A percentile compares a stretch with the other conserved stretches of the same genome.
phyloP scores from a whole-genome alignment of 2,797 vertebrate genomes.

The Microctenopoma stevenorrisi region DNA sequence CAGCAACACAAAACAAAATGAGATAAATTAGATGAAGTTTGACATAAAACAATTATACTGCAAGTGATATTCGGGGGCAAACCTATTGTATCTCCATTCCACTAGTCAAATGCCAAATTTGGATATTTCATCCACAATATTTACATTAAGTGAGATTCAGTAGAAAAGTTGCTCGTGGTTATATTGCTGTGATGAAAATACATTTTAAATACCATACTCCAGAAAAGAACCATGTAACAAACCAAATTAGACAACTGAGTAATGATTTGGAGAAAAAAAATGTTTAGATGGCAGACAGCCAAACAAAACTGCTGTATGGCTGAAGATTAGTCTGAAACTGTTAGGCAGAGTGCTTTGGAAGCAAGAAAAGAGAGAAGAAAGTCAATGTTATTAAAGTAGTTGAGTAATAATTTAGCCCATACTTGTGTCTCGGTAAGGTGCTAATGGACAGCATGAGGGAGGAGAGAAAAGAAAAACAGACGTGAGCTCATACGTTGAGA shows the following conservation, averaged over 20 bases:
- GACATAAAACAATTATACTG: constrained; percentile 23
- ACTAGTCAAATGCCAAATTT: constrained; percentile 12
- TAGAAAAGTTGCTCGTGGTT: not conserved
- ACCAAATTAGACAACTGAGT: constrained; percentile 12
- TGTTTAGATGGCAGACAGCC: constrained; percentile 31
- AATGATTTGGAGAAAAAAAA: not conserved
- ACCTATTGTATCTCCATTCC: constrained; percentile 14
- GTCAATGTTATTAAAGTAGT: constrained; percentile 91
- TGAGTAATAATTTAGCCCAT: constrained; percentile 89
- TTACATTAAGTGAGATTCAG: constrained; percentile 11
- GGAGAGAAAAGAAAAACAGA: constrained; percentile 87
- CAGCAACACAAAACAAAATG: constrained; percentile 30
- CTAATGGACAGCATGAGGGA: constrained; percentile 96
- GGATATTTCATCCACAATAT: constrained; percentile 3
- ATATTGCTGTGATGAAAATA: not conserved
- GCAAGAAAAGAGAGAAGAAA: constrained; percentile 84
- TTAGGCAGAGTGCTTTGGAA: constrained; percentile 27
- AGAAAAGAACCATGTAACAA: constrained; percentile 9
- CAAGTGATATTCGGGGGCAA: constrained; percentile 18
- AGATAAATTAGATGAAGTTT: constrained; percentile 32
- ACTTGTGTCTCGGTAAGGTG: constrained; percentile 99
- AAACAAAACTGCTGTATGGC: constrained; percentile 42
- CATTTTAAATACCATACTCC: not conserved
- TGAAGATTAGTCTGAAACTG: constrained; percentile 31
- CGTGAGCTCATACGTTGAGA: constrained; percentile 88